Evolutionary conservation across 2,888 invertebrate genomes (phyloP).

Genomic region (Zele albiditarsus): DNA sequence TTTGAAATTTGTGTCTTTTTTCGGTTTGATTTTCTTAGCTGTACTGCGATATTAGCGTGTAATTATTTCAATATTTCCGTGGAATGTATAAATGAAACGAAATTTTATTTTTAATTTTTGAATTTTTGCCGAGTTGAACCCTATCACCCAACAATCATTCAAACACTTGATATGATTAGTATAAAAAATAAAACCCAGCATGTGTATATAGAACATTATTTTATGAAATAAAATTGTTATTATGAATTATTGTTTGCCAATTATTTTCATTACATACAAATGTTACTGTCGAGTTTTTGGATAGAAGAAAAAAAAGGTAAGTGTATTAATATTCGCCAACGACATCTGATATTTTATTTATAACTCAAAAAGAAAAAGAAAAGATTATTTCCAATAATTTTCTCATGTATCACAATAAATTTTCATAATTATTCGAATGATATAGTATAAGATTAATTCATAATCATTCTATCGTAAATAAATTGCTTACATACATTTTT

Average conservation of each 20-base stretch:
- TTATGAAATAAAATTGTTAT: constrained; percentile 60
- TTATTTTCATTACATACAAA: constrained; percentile 34
- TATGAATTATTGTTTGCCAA: constrained; percentile 57
- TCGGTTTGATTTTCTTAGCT: not conserved
- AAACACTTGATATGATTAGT: constrained; percentile 2
- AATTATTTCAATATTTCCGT: not conserved
- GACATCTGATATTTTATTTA: not conserved
- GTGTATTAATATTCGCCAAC: not conserved
- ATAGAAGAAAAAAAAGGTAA: not conserved
- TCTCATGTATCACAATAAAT: not conserved
- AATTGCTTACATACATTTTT: not conserved
- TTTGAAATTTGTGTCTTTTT: not conserved
- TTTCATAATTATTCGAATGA: not conserved
- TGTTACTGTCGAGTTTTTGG: not conserved
- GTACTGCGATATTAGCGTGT: constrained; percentile 7
- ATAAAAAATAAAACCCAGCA: constrained; percentile 49
- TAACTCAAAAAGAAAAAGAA: not conserved
- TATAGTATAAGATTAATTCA: not conserved
- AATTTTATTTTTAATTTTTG: not conserved
- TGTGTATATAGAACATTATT: constrained; percentile 60
- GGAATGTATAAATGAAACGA: not conserved
- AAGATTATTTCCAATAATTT: not conserved
- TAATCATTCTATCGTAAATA: not conserved
- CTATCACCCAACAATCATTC: not conserved
- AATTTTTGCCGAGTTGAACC: not conserved